Base-by-base conservation (phyloP, 1,140 invertebrate genomes). In the Polypedilum pembai region DNA sequence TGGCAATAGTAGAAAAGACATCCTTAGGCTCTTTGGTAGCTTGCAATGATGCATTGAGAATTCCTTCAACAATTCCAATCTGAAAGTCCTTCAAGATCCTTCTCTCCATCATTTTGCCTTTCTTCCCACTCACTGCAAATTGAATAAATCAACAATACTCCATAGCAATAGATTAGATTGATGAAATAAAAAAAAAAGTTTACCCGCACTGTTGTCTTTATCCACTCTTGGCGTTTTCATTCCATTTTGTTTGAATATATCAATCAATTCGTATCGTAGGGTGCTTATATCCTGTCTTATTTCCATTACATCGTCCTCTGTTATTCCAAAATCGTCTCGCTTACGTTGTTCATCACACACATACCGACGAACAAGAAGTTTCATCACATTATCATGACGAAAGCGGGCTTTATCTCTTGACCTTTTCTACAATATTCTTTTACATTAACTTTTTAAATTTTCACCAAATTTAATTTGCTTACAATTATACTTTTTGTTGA, bases 301-400 rank as follows among this genome's bases (percentile, higher is more conserved):
- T 85, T 98, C 96, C 86, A 95, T 96, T 56, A 98, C 91, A 80
- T 98, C 95, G 82, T 98, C 95, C 79, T 98, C 95, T 0, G 93
- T 96, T 5, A 98, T 93, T 7, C 91, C 91, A 75, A 88, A 90
- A 40, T 94, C 92, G 79, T 95, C 92, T 65, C 90, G 84, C 76
- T 91, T 92, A 33, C 89, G 83, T 80, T 95, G 93, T 80, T 94
- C 93, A 0, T 90, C 87, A 0, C 91, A 94, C 1, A 95, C 89
- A 81, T 93, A 95, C 3, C 93, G 85, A 18, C 92, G 84, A 8
- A 95, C 89, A 72, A 95, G 82, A 40, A 92, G 83, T 75, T 90
- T 85, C 90, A 94, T 93, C 7, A 94, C 88, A 5, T 86, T 85
- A 78, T 93, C 88, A 80, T 93, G 90, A 12, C 90, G 85, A 3